Evolutionary conservation across 1,140 invertebrate species (phyloP).

Genomic region (Neomicropteryx cornuta): DNA sequence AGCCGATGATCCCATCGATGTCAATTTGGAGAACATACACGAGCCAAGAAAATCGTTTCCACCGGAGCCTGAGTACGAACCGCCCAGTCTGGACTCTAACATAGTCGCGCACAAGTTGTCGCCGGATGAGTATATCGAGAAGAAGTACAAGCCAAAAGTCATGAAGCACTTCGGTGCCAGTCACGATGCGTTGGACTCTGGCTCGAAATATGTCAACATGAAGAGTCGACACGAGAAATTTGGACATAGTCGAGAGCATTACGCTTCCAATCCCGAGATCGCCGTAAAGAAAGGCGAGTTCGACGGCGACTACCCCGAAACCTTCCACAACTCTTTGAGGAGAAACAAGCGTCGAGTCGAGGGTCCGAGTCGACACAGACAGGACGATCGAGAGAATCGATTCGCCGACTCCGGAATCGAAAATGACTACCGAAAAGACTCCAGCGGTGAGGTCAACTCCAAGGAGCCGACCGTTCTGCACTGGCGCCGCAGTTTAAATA

Average conservation of each 20-base stretch:
- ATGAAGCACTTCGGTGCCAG: constrained; percentile 37
- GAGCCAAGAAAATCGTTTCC: constrained; percentile 27
- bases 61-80: constrained; percentile 46
- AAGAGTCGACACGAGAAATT: constrained; percentile 32
- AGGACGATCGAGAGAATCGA: constrained; percentile 42
- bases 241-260: constrained; percentile 38
- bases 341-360: constrained; percentile 30
- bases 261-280: constrained; percentile 45
- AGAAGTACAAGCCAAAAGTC: constrained; percentile 31
- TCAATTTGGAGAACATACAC: constrained; percentile 17
- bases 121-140: constrained; percentile 40
- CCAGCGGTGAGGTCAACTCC: constrained; percentile 44
- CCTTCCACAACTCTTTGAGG: constrained; percentile 42
- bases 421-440: constrained; percentile 63
- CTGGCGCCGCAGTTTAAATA: too few species aligned
- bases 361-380: constrained; percentile 33
- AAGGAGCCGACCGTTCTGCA: constrained; percentile 15
- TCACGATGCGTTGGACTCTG: constrained; percentile 34
- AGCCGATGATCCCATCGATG: constrained; percentile 15
- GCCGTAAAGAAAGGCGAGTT: constrained; percentile 35
- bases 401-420: constrained; percentile 68
- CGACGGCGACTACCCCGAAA: constrained; percentile 30
- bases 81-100: constrained; percentile 51
- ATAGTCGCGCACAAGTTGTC: constrained; percentile 43
- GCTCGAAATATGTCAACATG: constrained; percentile 29